Conservation (phyloP, 2,113 vertebrate species). For the Myrmecophaga tridactyla region DNA sequence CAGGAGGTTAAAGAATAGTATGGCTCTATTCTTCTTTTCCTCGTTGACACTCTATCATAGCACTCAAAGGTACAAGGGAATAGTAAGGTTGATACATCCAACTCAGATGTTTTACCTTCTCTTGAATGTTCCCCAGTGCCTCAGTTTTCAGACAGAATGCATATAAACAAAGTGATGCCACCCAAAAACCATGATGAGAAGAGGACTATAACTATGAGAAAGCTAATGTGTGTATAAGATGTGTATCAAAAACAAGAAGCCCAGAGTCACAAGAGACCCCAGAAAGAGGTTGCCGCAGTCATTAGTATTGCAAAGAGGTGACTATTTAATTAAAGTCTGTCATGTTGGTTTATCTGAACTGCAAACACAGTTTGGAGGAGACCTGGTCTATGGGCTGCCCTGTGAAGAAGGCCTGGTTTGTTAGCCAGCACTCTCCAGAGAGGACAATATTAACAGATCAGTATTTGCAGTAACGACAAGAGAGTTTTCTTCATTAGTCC, state of each 20-base stretch:
- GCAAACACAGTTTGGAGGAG: not conserved
- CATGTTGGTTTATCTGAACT: rapidly evolving
- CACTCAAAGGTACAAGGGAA: not conserved
- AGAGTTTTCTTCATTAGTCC: not conserved
- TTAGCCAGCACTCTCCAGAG: not conserved
- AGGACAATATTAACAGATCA: not conserved
- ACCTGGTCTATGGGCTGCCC: too few species aligned
- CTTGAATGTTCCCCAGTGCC: not conserved
- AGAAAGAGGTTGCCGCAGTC: not conserved
- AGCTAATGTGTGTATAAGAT: rapidly evolving
- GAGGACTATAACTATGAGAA: not conserved
- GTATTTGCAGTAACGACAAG: not conserved
- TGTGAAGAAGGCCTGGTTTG: not conserved
- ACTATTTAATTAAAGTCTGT: not conserved
- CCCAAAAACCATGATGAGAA: not conserved
- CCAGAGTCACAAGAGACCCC: not conserved
- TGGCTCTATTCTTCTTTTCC: not conserved
- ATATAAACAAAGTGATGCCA: rapidly evolving
- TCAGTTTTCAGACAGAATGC: not conserved
- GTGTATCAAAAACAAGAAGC: not conserved
- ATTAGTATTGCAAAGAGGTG: not conserved
- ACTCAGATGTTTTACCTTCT: too few species aligned
- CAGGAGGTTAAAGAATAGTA: not conserved
- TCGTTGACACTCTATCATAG: not conserved
- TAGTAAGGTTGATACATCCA: not conserved